phyloP scores from a whole-genome alignment of 2,113 vertebrate species.

The Romanogobio albipinnatus region DNA sequence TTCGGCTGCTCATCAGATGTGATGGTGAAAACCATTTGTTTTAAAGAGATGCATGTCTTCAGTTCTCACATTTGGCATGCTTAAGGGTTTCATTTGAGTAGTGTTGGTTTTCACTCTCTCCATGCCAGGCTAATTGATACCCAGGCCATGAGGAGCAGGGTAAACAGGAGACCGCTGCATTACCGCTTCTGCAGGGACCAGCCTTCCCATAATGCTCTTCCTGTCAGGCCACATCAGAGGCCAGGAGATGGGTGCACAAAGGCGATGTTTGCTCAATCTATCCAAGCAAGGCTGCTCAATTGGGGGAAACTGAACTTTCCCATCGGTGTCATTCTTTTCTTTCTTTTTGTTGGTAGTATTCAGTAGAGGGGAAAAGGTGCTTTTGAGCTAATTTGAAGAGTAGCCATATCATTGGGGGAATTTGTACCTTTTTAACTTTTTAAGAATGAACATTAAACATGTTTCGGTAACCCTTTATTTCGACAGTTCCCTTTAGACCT shows the following conservation, averaged over 20 bases:
- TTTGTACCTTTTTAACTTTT: no score
- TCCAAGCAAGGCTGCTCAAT: constrained; percentile 74
- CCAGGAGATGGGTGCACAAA: constrained; percentile 72
- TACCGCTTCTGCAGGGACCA: constrained; percentile 63
- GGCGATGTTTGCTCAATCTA: constrained; percentile 80
- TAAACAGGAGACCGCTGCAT: constrained; percentile 72
- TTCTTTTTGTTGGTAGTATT: not conserved
- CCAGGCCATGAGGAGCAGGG: constrained; percentile 58
- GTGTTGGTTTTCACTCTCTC: constrained; percentile 51
- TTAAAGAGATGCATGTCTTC: constrained; percentile 32
- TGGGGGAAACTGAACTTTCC: constrained; percentile 74
- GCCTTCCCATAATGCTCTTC: constrained; percentile 63
- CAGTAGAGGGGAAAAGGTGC: not conserved
- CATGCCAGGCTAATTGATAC: constrained; percentile 69
- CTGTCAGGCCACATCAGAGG: constrained; percentile 70
- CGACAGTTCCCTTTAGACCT: no score
- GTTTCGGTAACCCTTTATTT: no score
- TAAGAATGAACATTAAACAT: no score
- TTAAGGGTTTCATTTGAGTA: constrained; percentile 58
- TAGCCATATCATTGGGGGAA: no score
- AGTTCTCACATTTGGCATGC: constrained; percentile 55
- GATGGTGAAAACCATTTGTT: constrained; percentile 48
- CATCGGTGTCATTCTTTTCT: constrained; percentile 60
- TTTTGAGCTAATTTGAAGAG: constrained; percentile 5
- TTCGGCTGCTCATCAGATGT: constrained; percentile 1